Conservation (phyloP, 2,888 invertebrate species). For the Phrixothrix hirtus region DNA sequence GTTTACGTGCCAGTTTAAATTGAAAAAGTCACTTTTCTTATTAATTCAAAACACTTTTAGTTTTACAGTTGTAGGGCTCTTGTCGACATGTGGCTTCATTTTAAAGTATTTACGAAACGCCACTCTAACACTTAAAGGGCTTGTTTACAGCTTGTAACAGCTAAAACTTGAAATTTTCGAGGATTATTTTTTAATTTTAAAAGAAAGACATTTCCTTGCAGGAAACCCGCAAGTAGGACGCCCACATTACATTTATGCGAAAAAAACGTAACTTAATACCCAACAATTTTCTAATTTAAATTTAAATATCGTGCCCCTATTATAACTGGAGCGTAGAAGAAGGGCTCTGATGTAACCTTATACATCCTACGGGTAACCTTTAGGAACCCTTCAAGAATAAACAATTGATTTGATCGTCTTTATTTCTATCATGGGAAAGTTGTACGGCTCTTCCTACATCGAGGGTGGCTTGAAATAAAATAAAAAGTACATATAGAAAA, state of each 20-base stretch:
- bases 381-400: constrained; percentile 36
- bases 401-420: constrained; percentile 34
- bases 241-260: constrained; percentile 21
- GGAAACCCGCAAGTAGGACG: constrained; percentile 5
- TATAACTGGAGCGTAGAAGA: constrained; percentile 24
- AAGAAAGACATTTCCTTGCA: too few species aligned
- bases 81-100: constrained; percentile 8
- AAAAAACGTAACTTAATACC: constrained; percentile 32
- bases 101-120: constrained; percentile 2
- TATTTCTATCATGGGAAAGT: constrained; percentile 37
- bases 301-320: constrained; percentile 30
- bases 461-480: too few species aligned
- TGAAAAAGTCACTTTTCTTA: constrained; percentile 48
- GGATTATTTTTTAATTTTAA: too few species aligned
- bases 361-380: constrained; percentile 38
- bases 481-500: too few species aligned
- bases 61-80: not conserved
- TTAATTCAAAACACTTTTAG: constrained; percentile 50
- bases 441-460: not conserved
- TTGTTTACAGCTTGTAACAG: too few species aligned
- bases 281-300: constrained; percentile 37
- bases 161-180: too few species aligned
- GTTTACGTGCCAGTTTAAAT: constrained; percentile 43
- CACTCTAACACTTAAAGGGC: not conserved
- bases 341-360: constrained; percentile 39